Evolutionary conservation across 2,797 vertebrate genomes (phyloP).

Genomic region (Triplophysa bombifrons): DNA sequence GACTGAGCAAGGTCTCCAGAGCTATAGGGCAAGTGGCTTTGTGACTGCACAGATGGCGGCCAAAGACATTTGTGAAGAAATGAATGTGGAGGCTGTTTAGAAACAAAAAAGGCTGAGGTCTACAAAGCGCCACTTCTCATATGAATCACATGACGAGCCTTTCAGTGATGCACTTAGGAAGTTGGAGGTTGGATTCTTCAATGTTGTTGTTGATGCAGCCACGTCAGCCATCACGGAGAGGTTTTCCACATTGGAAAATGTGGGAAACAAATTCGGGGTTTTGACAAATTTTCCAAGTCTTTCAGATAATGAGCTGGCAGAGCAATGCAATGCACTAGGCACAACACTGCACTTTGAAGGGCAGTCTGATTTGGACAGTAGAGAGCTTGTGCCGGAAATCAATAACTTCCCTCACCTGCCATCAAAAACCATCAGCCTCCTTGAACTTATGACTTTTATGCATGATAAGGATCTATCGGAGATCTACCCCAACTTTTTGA

Average conservation of each 20-base stretch:
- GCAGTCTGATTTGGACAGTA: too few species aligned
- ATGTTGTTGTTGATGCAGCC: too few species aligned
- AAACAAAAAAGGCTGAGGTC: slow-evolving; percentile 16
- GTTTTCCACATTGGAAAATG: too few species aligned
- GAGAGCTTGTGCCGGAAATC: too few species aligned
- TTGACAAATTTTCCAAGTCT: slow-evolving; percentile 27
- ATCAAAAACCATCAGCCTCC: neutral
- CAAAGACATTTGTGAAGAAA: too few species aligned
- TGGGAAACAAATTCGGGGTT: slow-evolving; percentile 22
- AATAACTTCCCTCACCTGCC: too few species aligned
- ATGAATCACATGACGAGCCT: slow-evolving; percentile 30
- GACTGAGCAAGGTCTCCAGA: too few species aligned
- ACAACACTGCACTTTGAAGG: slow-evolving; percentile 4
- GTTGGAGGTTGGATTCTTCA: slow-evolving; percentile 8
- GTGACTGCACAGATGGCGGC: too few species aligned
- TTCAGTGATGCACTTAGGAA: slow-evolving; percentile 9
- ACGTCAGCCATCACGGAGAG: too few species aligned
- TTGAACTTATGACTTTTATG: neutral
- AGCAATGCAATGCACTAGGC: slow-evolving; percentile 19
- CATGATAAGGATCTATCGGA: neutral
- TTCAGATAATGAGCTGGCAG: slow-evolving; percentile 18
- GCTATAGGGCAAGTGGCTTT: too few species aligned
- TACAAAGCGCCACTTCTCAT: slow-evolving; percentile 8
- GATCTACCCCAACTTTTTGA: slow-evolving; percentile 1
- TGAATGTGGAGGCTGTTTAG: slow-evolving; percentile 10